Conservation (phyloP, 1,140 invertebrate species). For the Helicorthomorpha holstii region DNA sequence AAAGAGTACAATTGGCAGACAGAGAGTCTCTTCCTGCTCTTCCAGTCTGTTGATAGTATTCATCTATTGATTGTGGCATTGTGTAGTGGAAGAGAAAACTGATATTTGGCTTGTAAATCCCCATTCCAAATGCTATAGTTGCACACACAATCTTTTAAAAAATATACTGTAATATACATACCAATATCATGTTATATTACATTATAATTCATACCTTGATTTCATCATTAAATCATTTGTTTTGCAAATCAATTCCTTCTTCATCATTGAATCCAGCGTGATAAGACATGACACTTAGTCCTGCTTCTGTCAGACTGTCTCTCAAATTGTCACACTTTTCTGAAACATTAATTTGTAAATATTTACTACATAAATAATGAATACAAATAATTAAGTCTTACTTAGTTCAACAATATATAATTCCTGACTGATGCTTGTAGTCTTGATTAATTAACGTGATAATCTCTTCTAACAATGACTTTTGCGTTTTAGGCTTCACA, state of each 20-base stretch:
- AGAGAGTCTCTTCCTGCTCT: constrained; percentile 83
- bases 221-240: constrained; percentile 64
- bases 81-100: constrained; percentile 81
- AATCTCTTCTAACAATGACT: constrained; percentile 45
- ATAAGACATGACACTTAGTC: constrained; percentile 60
- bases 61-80: constrained; percentile 88
- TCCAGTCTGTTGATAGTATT: constrained; percentile 96
- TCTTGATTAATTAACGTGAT: constrained; percentile 51
- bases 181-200: not conserved
- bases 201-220: constrained; percentile 21
- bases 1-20: constrained; percentile 63
- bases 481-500: constrained; percentile 54
- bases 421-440: constrained; percentile 55
- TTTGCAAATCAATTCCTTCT: constrained; percentile 48
- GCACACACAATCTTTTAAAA: constrained; percentile 57
- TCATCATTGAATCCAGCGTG: constrained; percentile 71
- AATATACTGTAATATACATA: not conserved
- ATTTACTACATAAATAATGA: too few relatives aligned
- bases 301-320: constrained; percentile 37
- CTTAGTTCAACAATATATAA: constrained; percentile 83
- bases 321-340: constrained; percentile 67
- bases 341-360: constrained; percentile 19
- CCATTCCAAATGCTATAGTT: constrained; percentile 96
- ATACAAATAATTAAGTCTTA: constrained; percentile 11
- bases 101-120: constrained; percentile 91